A percentile compares a stretch with the other conserved stretches of the same genome.
phyloP scores from a whole-genome alignment of 2,797 vertebrate genomes.

The Bryconaethiops microstoma region DNA sequence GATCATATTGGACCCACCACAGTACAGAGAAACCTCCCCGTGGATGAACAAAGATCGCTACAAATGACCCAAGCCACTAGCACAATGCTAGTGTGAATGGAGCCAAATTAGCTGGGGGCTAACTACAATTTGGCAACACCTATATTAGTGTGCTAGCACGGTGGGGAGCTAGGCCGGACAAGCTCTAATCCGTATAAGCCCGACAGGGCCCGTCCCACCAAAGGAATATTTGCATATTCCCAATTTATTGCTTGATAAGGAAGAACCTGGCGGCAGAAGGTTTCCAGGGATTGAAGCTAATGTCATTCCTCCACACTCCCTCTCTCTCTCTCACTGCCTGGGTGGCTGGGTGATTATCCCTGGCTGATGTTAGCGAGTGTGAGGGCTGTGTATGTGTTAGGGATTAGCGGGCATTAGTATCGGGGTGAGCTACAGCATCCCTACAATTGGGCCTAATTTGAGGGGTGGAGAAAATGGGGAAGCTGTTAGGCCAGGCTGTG shows the following conservation, averaged over 20 bases:
- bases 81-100: conserved; percentile 82
- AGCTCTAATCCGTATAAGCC: conserved; percentile 94
- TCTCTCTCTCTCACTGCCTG: conserved; percentile 83
- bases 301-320: conserved; percentile 77
- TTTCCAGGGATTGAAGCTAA: conserved; percentile 71
- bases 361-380: conserved; percentile 79
- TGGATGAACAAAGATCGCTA: conserved; percentile 79
- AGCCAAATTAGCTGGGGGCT: conserved; percentile 84
- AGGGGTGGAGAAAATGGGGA: conserved; percentile 90
- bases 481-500: conserved; percentile 89
- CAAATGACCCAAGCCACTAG: conserved; percentile 81
- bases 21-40: conserved; percentile 82
- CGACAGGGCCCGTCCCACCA: conserved; percentile 71
- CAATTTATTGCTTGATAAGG: conserved; percentile 82
- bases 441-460: conserved; percentile 87
- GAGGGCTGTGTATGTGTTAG: conserved; percentile 83
- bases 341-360: conserved; percentile 89
- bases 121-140: conserved; percentile 94
- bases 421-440: conserved; percentile 88
- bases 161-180: conserved; percentile 85
- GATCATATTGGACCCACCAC: conserved; percentile 87
- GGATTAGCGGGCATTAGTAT: conserved; percentile 91
- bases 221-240: conserved; percentile 88
- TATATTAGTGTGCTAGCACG: conserved; percentile 88
- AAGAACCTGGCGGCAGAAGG: conserved; percentile 78